phyloP scores from a whole-genome alignment of 2,888 invertebrate genomes.

The Cancer borealis region DNA sequence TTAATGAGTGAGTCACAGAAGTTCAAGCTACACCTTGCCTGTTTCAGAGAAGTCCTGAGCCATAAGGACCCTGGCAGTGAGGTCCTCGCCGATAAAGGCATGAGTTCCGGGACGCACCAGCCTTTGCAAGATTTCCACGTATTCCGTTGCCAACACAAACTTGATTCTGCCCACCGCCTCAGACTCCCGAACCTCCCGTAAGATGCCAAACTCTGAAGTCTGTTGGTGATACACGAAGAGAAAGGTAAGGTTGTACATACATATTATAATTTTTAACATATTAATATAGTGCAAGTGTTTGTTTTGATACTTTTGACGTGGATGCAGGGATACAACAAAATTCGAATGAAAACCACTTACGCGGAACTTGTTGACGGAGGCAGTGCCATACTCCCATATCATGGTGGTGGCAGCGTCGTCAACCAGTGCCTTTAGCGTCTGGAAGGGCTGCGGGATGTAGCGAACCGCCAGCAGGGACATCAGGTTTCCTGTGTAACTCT shows the following conservation, averaged over 20 bases:
- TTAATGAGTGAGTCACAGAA: too few species aligned
- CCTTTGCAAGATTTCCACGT: background rate
- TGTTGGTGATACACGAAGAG: background rate
- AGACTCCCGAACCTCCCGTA: background rate
- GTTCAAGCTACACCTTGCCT: background rate
- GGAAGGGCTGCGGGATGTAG: conserved; percentile 67
- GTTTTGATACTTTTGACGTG: background rate
- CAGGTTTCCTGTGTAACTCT: conserved; percentile 61
- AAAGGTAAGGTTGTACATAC: too few species aligned
- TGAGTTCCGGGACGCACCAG: background rate
- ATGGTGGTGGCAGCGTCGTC: conserved; percentile 54
- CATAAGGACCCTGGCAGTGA: conserved; percentile 12
- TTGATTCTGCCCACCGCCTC: conserved; percentile 11
- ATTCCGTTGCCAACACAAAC: conserved; percentile 18
- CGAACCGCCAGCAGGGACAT: conserved; percentile 70
- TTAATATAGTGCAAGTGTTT: too few species aligned
- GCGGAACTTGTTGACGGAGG: conserved; percentile 48
- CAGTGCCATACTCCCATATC: conserved; percentile 61
- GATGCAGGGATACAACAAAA: background rate
- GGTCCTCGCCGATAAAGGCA: conserved; percentile 31
- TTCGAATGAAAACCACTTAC: conserved; percentile 1
- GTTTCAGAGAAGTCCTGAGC: conserved; percentile 26
- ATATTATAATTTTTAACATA: too few species aligned
- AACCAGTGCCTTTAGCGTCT: conserved; percentile 57
- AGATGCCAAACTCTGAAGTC: conserved; percentile 12